Evolutionary conservation across 2,888 invertebrate genomes (phyloP).

Genomic region (Coelogynopora nodosa): DNA sequence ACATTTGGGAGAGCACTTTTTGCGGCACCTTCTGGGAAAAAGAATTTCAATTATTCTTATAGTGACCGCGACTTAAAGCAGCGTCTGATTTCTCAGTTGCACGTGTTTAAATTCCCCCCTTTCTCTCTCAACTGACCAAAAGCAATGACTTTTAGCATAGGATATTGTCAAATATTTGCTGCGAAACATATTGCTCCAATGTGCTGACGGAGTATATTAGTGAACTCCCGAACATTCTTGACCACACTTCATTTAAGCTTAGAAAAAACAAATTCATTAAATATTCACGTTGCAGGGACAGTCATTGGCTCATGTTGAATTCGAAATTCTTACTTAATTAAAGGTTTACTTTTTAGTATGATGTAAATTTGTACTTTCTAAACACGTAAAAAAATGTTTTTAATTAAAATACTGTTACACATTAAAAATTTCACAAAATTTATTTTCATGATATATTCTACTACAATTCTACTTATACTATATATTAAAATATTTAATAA

Average conservation of each 20-base stretch:
- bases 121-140: not conserved
- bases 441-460: no score
- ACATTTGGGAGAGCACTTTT: not conserved
- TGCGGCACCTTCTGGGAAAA: not conserved
- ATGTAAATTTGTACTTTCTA: no score
- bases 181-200: not conserved
- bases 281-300: no score
- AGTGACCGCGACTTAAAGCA: not conserved
- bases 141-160: not conserved
- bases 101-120: not conserved
- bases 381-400: no score
- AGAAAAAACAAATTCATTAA: no score
- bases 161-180: slow-evolving; percentile 23
- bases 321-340: no score
- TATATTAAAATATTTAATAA: no score
- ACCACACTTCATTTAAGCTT: not conserved
- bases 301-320: no score
- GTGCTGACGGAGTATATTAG: not conserved
- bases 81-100: not conserved
- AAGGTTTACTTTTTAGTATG: no score
- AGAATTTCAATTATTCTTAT: not conserved
- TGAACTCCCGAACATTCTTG: not conserved
- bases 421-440: no score
- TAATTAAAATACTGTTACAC: no score
- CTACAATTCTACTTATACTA: no score